Percentiles rank a stretch among this genome's conserved stretches.
Evolutionary conservation across 2,888 invertebrate genomes (phyloP).

Genomic region (Dascillus cervinus): DNA sequence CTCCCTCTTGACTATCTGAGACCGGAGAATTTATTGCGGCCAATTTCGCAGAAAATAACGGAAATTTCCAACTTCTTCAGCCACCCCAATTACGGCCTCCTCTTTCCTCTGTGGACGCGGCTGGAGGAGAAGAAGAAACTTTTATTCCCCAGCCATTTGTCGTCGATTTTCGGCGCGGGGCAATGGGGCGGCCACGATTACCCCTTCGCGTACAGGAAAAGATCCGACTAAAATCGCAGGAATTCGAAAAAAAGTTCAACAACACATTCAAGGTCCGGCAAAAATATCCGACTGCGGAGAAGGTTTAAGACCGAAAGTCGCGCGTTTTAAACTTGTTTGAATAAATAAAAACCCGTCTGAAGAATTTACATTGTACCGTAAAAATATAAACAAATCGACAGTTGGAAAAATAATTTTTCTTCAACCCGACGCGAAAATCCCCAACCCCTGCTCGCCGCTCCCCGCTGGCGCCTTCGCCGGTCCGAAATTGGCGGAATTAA

Average conservation of each 20-base stretch:
- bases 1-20: too few relatives aligned
- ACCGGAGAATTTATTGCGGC: slow-evolving; percentile 1
- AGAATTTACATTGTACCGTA: slow-evolving; percentile 7
- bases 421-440: too few relatives aligned
- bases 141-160: slow-evolving; percentile 5
- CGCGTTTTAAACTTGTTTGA: slow-evolving; percentile 8
- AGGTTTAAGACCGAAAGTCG: slow-evolving; percentile 10
- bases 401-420: too few relatives aligned
- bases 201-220: slow-evolving; percentile 9
- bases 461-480: too few relatives aligned
- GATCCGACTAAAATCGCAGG: slow-evolving; percentile 6
- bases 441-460: too few relatives aligned
- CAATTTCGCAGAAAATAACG: slow-evolving; percentile 1
- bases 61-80: background rate
- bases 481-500: too few relatives aligned
- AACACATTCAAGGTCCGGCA: slow-evolving; percentile 10
- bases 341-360: slow-evolving; percentile 11
- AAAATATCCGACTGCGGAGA: slow-evolving; percentile 4
- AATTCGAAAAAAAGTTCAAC: slow-evolving; percentile 11
- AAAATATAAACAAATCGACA: too few relatives aligned
- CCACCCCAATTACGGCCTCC: slow-evolving; percentile 5
- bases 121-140: slow-evolving; percentile 6
- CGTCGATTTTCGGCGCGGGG: slow-evolving; percentile 8
- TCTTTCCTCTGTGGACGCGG: slow-evolving; percentile 6
- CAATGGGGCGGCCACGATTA: slow-evolving; percentile 9